Conservation (phyloP, 64 coral and sea anemone genomes). For the Acropora yongei region DNA sequence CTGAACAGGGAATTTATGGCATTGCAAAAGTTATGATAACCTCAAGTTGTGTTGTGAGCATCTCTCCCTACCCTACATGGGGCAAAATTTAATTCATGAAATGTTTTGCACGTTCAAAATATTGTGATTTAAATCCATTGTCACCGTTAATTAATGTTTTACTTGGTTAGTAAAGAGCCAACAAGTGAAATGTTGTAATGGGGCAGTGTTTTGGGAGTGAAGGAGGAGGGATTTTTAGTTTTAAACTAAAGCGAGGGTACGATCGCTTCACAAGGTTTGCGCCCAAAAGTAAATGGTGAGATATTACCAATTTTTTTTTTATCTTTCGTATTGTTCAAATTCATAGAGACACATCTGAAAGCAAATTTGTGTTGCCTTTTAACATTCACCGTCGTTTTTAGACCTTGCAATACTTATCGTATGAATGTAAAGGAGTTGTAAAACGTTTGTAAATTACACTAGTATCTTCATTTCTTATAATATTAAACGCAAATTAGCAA, state of each 20-base stretch:
- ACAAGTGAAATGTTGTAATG: constrained; percentile 54
- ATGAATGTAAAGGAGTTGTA: no score
- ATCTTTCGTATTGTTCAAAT: not conserved
- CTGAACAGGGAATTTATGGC: no score
- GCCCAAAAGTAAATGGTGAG: constrained; percentile 88
- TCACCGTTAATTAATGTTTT: not conserved
- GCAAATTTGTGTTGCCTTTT: no score
- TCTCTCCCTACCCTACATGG: not conserved
- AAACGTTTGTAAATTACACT: no score
- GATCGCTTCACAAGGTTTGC: constrained; percentile 96
- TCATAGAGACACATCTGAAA: not conserved
- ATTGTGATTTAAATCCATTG: not conserved
- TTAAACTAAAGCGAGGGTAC: constrained; percentile 89
- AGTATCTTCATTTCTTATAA: no score
- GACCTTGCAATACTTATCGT: no score
- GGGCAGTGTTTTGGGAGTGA: constrained; percentile 99
- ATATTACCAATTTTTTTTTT: not conserved
- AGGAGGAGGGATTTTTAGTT: constrained; percentile 83
- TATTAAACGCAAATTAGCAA: no score
- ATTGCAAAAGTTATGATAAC: no score
- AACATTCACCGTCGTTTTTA: no score
- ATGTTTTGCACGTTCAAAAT: not conserved
- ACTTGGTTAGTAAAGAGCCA: not conserved
- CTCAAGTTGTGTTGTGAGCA: not conserved
- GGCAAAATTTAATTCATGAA: not conserved